These are phyloP conservation scores for Nansenia antarctica DNA, from an alignment of 2,113 vertebrate genomes.

Conservation along the genomic window DNA sequence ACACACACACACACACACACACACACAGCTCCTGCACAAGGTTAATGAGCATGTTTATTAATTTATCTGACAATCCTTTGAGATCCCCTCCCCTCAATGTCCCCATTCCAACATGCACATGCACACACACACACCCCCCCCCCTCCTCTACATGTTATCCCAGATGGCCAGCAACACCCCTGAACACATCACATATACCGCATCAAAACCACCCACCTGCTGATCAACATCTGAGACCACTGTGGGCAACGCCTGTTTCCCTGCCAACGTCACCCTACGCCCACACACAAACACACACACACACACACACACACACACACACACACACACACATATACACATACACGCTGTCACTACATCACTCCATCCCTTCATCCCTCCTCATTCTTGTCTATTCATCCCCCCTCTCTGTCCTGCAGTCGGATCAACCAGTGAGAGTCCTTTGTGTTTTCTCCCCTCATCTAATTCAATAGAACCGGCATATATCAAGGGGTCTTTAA, in stretches of 20 bases:
- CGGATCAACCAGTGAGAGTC: neutral
- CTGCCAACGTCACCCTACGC: neutral
- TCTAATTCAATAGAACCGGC: neutral
- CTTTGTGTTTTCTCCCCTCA: neutral
- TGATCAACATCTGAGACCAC: neutral
- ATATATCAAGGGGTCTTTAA: conserved; percentile 4
- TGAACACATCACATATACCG: neutral
- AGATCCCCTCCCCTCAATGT: neutral
- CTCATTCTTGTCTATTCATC: neutral
- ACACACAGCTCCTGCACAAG: neutral
- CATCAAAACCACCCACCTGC: neutral
- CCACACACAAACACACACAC: neutral
- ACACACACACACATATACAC: neutral
- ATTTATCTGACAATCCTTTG: neutral
- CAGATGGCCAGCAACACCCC: neutral
- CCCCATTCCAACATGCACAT: neutral
- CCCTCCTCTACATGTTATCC: neutral
- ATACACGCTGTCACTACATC: neutral
- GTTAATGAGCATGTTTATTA: neutral
- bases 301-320: too few species aligned
- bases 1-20: neutral
- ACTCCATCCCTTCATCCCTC: neutral
- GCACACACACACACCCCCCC: neutral
- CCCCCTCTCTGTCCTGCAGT: neutral
- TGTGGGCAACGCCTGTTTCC: neutral